These are phyloP conservation scores for Rotaria sp. DNA, from an alignment of 2,888 invertebrate species.

Conservation along the genomic window DNA sequence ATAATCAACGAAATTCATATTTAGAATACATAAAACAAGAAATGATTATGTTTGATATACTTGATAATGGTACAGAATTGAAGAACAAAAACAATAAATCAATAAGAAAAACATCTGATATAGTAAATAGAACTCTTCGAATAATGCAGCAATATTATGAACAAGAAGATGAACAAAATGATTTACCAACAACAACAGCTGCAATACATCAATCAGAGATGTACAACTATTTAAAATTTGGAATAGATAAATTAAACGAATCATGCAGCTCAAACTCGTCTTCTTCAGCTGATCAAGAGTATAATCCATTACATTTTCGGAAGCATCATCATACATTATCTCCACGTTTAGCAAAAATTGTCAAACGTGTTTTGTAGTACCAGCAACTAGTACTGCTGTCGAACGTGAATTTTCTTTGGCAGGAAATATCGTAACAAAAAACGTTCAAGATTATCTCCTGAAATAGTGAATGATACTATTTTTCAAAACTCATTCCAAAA, in stretches of 20 bases:
- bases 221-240: not conserved
- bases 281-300: not conserved
- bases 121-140: not conserved
- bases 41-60: not conserved
- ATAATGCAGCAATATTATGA: not conserved
- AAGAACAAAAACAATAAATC: not conserved
- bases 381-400: not conserved
- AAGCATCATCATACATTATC: not conserved
- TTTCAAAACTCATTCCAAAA: no score
- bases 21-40: constrained; percentile 14
- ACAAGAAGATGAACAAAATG: not conserved
- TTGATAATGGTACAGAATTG: not conserved
- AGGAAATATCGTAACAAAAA: not conserved
- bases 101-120: not conserved
- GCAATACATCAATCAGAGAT: not conserved
- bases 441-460: no score
- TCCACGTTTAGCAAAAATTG: not conserved
- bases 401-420: not conserved
- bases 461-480: no score
- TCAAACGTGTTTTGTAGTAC: not conserved
- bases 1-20: constrained; percentile 1
- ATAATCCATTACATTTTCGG: not conserved
- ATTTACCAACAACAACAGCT: not conserved
- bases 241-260: not conserved
- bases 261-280: not conserved